A percentile compares a stretch with the other conserved stretches of the same genome.
Conservation (phyloP, 2,113 vertebrate genomes). For the Myrmophylax atrothorax region DNA sequence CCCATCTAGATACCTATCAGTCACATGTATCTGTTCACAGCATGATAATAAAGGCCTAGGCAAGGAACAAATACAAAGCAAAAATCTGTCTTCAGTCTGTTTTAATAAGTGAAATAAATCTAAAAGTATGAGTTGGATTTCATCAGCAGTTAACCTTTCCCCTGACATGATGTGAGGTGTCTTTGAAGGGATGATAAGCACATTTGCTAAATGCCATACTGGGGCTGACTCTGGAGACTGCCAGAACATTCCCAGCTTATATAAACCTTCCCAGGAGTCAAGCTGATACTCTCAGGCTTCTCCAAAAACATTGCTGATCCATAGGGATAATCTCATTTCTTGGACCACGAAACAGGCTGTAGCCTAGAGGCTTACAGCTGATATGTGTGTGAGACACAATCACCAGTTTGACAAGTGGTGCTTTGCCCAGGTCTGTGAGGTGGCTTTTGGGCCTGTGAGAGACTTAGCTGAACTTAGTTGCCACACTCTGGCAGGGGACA, state of each 20-base stretch:
- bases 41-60: not conserved
- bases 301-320: not conserved
- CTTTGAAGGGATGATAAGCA: not conserved
- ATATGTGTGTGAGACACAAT: not conserved
- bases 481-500: not conserved
- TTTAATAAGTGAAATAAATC: conserved; percentile 11
- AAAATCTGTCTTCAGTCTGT: not conserved
- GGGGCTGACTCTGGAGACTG: not conserved
- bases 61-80: not conserved
- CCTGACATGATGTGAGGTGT: not conserved
- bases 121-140: not conserved
- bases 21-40: not conserved
- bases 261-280: not conserved
- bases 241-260: not conserved
- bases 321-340: not conserved
- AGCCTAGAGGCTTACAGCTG: not conserved
- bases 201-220: not conserved
- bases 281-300: not conserved
- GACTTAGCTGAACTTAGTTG: not conserved
- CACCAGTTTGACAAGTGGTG: not conserved
- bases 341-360: not conserved
- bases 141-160: conserved; percentile 7
- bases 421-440: not conserved
- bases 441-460: not conserved
- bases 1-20: not conserved